Conservation (phyloP, 1,140 invertebrate species). For the Drosophila hydei region DNA sequence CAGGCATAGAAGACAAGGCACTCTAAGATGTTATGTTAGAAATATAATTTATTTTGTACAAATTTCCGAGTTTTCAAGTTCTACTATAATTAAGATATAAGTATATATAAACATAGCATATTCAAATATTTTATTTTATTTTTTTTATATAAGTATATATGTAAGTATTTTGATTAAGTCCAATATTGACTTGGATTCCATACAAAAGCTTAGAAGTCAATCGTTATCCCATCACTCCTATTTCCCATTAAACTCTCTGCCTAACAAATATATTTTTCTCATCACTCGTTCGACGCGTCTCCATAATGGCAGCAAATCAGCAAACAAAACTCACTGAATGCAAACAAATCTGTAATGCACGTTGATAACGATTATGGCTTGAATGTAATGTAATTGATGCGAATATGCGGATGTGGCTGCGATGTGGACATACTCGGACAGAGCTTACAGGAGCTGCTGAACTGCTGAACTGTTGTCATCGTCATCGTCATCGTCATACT, state of each 20-base stretch:
- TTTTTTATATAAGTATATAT: not conserved
- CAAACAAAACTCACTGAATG: slow-evolving; percentile 54
- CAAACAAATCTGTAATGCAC: slow-evolving; percentile 67
- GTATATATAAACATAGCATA: too few relatives aligned
- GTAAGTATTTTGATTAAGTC: too few relatives aligned
- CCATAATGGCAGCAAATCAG: slow-evolving; percentile 23
- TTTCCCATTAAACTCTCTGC: not conserved
- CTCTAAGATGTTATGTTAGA: too few relatives aligned
- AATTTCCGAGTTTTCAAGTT: too few relatives aligned
- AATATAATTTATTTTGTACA: too few relatives aligned
- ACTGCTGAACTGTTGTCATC: slow-evolving; percentile 10
- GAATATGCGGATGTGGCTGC: slow-evolving; percentile 26
- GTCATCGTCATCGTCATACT: slow-evolving; percentile 29
- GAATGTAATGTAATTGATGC: slow-evolving; percentile 43
- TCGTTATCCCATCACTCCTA: not conserved
- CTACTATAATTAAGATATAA: too few relatives aligned
- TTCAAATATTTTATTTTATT: too few relatives aligned
- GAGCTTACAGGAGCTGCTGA: slow-evolving; percentile 3
- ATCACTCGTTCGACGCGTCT: not conserved
- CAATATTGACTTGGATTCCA: not conserved
- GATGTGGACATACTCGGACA: not conserved
- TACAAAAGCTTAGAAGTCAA: too few relatives aligned
- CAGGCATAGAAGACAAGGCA: too few relatives aligned
- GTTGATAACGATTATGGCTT: slow-evolving; percentile 70
- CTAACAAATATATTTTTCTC: not conserved